Conservation (phyloP, 2,888 invertebrate genomes). For the Eretmocerus hayati region DNA sequence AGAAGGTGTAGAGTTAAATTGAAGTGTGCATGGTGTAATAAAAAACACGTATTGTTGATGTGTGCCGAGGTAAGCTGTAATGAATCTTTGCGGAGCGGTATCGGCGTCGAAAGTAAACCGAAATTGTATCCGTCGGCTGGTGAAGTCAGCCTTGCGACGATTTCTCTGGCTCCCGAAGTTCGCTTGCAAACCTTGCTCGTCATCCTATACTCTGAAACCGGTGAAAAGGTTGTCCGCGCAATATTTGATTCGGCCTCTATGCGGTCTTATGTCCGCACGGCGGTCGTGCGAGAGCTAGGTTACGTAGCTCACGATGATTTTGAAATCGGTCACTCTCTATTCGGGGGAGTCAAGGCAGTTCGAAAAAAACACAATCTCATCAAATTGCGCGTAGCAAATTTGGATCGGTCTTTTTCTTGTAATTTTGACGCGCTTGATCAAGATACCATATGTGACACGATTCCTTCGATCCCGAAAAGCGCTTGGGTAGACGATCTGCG, state of each 20-base stretch:
- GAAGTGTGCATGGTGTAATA: not conserved
- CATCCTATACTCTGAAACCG: not conserved
- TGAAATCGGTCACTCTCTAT: not conserved
- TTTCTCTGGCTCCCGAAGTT: not conserved
- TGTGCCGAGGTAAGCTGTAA: not conserved
- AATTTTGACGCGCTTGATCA: not conserved
- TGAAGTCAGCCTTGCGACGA: not conserved
- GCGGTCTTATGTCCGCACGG: slow-evolving; percentile 21
- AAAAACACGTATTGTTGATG: not conserved
- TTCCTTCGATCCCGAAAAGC: not conserved
- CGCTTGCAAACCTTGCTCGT: slow-evolving; percentile 8
- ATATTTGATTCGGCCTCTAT: slow-evolving; percentile 25
- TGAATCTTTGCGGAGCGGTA: not conserved
- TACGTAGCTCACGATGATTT: not conserved
- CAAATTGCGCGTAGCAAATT: not conserved
- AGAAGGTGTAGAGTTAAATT: not conserved
- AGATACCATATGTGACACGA: not conserved
- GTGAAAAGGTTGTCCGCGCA: slow-evolving; percentile 11
- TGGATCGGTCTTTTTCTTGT: not conserved
- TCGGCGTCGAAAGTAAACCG: no score
- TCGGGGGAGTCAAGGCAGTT: not conserved
- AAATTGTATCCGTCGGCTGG: no score
- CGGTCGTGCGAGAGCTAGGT: slow-evolving; percentile 1
- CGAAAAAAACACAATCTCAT: not conserved
- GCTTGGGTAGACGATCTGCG: not conserved